Conservation (phyloP, 2,888 invertebrate species). For the Trachelus tabidus region DNA sequence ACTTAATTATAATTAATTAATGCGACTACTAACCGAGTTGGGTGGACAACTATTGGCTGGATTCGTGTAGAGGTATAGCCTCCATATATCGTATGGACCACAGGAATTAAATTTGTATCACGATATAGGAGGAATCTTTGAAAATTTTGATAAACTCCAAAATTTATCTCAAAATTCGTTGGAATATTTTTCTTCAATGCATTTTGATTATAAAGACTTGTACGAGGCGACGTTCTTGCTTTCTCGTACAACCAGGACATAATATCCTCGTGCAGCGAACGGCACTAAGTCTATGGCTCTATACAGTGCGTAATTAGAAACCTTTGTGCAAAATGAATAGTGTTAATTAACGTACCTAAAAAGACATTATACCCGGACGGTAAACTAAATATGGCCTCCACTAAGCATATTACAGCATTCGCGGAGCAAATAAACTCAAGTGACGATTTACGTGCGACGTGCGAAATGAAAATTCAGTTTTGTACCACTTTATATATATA, state of each 20-base stretch:
- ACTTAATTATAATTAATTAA: constrained; percentile 88
- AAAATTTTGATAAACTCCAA: background rate
- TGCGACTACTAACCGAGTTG: constrained; percentile 72
- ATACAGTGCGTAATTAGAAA: constrained; percentile 69
- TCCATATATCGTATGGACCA: background rate
- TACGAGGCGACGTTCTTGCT: constrained; percentile 1
- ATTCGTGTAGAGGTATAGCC: background rate
- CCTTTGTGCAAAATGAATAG: constrained; percentile 73
- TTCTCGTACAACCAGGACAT: constrained; percentile 38
- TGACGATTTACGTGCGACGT: constrained; percentile 23
- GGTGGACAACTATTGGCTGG: constrained; percentile 58
- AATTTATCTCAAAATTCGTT: too few species aligned
- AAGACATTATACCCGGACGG: constrained; percentile 67
- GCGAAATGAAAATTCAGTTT: constrained; percentile 3
- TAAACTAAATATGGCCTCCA: constrained; percentile 53
- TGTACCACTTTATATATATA: background rate
- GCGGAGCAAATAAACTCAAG: constrained; percentile 11
- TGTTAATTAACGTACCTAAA: constrained; percentile 71
- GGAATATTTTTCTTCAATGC: too few species aligned
- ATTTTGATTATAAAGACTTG: background rate
- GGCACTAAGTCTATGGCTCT: constrained; percentile 50
- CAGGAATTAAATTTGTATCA: background rate
- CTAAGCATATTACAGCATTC: background rate
- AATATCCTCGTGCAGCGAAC: constrained; percentile 46
- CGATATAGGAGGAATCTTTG: background rate